Evolutionary conservation across 2,797 vertebrate species (phyloP).

Genomic region (Malurus splendens): DNA sequence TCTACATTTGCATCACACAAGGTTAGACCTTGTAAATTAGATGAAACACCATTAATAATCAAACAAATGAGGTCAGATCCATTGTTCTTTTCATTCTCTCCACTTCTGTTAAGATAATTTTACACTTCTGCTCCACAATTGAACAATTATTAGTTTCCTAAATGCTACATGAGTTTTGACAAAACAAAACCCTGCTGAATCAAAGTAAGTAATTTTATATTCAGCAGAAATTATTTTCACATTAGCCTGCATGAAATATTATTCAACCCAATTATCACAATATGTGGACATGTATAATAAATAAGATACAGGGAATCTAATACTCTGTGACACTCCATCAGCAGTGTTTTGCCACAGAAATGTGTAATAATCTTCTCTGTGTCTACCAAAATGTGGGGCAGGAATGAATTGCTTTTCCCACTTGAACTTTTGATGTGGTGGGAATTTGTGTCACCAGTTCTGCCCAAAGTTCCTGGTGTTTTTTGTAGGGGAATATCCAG

Average conservation of each 20-base stretch:
- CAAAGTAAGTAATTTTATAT: constrained; percentile 71
- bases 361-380: neutral
- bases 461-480: neutral
- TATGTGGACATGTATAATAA: constrained; percentile 65
- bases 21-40: constrained; percentile 55
- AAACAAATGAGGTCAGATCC: constrained; percentile 61
- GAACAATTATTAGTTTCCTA: constrained; percentile 75
- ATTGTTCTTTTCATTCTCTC: constrained; percentile 52
- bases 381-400: neutral
- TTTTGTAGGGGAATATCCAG: neutral
- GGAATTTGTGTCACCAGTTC: fast-evolving
- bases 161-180: constrained; percentile 75
- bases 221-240: constrained; percentile 65
- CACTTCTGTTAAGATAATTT: constrained; percentile 69
- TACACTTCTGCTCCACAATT: constrained; percentile 65
- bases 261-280: constrained; percentile 68
- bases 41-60: constrained; percentile 65
- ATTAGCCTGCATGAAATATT: constrained; percentile 62
- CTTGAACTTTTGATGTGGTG: neutral
- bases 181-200: constrained; percentile 71
- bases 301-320: constrained; percentile 45
- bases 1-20: constrained; percentile 20
- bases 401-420: neutral
- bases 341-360: neutral
- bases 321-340: neutral